These are phyloP conservation scores for Anguilla megastoma DNA, from an alignment of 2,797 vertebrate genomes.

Conservation along the genomic window DNA sequence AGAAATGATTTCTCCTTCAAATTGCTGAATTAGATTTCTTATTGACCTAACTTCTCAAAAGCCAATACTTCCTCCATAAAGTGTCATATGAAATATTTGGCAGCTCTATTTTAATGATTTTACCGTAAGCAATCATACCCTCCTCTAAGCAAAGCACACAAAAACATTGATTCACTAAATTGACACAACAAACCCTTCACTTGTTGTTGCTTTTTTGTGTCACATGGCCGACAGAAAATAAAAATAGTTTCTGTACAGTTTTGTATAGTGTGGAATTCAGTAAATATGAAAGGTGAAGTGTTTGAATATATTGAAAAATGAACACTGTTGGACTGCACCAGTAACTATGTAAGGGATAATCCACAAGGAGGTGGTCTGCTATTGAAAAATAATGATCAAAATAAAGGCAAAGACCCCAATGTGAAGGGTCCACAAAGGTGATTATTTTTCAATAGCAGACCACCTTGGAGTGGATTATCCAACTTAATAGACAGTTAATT, in stretches of 20 bases:
- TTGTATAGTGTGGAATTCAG: neutral
- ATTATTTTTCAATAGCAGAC: too few species aligned
- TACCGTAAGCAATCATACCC: neutral
- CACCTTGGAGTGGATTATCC: too few species aligned
- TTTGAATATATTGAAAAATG: neutral
- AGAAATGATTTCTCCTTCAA: neutral
- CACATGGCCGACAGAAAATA: neutral
- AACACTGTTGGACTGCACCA: neutral
- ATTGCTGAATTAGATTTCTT: neutral
- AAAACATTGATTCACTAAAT: constrained; percentile 5
- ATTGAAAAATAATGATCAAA: too few species aligned
- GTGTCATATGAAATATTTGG: constrained; percentile 13
- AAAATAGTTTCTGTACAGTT: neutral
- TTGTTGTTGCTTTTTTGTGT: neutral
- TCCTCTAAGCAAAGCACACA: neutral
- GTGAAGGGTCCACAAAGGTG: too few species aligned
- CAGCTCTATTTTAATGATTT: constrained; percentile 8
- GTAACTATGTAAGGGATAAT: neutral
- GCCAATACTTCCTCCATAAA: neutral
- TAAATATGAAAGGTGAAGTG: neutral
- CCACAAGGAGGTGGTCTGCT: too few species aligned
- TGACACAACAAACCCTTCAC: neutral
- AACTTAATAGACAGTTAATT: too few species aligned
- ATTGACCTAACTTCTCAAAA: constrained; percentile 6
- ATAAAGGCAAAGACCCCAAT: too few species aligned